Base-by-base conservation (phyloP, 2,113 vertebrate species). In the Phaethornis superciliosus region DNA sequence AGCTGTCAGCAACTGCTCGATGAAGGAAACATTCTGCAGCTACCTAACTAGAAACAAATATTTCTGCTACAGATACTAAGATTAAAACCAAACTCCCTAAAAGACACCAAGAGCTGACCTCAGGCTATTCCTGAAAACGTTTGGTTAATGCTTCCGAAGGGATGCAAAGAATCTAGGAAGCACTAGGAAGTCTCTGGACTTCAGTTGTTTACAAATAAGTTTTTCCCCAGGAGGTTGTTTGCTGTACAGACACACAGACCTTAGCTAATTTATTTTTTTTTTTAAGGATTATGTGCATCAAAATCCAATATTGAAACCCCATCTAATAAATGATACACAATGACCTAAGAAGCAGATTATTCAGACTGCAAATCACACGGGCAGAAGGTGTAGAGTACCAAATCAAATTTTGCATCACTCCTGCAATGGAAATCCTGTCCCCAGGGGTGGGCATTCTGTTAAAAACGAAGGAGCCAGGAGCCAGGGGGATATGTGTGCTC, bases 1-100 rank as follows among this genome's bases (percentile, higher is more conserved):
- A 95, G 94, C 89, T 93, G 87, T 59, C 59, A 75, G 90, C 60
- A 81, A 90, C 60, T 62, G 76, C 87, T 59, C 32, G 32, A 63
- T 14, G 47, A 82, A 67, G 4, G 27, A 69, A 93, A 88, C 35
- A 51, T 62, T 85, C 90, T 88, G 84, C 69, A 77, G 79, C 87
- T 77, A 68, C 82, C 52, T 70, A 88, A 42, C 9, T n/a, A 88
- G 60, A 86, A 42, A 62, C 30, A 78, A 89, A 20, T 24, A 74
- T 35, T 91, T 85, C 35, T 47, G 28, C 60, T 30, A 37, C 58
- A 52, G 40, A 46, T 58, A 69, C 7, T 58, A 37, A 92, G 76
- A 91, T 82, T 72, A 81, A 91, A 95, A 56, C 8, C 56, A 86
- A 84, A 52, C 49, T 67, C 69, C 30, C 49, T 65, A 58, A 78